These are phyloP conservation scores for Camponotus floridanus DNA, from an alignment of 1,140 invertebrate genomes.

Conservation along the genomic window DNA sequence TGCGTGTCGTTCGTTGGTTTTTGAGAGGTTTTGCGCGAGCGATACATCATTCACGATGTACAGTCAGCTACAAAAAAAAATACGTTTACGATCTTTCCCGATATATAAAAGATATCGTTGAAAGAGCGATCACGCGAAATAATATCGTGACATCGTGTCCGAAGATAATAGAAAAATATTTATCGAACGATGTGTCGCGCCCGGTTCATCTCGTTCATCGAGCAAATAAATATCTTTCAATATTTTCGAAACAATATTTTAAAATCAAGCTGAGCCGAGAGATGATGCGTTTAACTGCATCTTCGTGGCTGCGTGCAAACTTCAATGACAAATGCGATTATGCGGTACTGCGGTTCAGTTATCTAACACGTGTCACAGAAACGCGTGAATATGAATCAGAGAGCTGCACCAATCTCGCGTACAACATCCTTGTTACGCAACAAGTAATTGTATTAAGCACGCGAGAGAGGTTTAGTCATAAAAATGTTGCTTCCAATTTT, in stretches of 20 bases:
- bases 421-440: background rate
- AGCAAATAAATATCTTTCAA: conserved; percentile 5
- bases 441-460: background rate
- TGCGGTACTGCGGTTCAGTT: conserved; percentile 17
- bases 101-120: background rate
- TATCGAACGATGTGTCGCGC: background rate
- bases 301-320: background rate
- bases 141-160: background rate
- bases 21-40: background rate
- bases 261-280: background rate
- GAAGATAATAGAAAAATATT: background rate
- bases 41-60: conserved; percentile 32
- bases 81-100: background rate
- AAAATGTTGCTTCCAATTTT: conserved; percentile 23
- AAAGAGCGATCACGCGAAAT: background rate
- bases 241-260: background rate
- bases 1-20: conserved; percentile 30
- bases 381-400: conserved; percentile 28
- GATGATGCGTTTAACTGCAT: background rate
- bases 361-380: background rate
- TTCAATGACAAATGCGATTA: conserved; percentile 21
- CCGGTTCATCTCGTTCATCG: background rate
- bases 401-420: background rate
- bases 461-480: background rate
- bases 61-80: background rate